phyloP scores from a whole-genome alignment of 2,113 vertebrate genomes.

The Peromyscus maniculatus region DNA sequence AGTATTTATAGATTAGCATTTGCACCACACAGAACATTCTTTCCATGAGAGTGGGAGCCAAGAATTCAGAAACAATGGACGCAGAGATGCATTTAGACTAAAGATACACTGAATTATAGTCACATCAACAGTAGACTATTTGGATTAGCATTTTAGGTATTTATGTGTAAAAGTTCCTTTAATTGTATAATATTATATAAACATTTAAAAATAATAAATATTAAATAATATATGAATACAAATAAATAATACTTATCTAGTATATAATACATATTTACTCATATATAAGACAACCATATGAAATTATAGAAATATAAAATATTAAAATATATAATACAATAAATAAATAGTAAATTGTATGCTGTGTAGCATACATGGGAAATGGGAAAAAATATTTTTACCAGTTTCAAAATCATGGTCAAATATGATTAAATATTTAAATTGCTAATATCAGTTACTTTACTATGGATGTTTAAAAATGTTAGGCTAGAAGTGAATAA shows the following conservation, averaged over 20 bases:
- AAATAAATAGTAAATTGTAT: background rate
- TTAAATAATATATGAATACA: background rate
- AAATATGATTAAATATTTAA: background rate
- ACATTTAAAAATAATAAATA: background rate
- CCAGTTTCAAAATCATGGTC: background rate
- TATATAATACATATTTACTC: background rate
- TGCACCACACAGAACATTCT: background rate
- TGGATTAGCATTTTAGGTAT: background rate
- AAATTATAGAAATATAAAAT: background rate
- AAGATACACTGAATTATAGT: background rate
- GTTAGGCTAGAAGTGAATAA: background rate
- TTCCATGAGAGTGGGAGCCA: background rate
- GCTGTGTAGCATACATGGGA: background rate
- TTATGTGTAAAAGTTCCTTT: fast-evolving
- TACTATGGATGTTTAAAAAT: background rate
- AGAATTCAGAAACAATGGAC: background rate
- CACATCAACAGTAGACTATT: background rate
- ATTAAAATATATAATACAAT: background rate
- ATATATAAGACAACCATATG: background rate
- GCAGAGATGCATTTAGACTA: background rate
- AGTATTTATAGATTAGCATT: background rate
- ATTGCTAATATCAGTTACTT: background rate
- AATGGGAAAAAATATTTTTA: background rate
- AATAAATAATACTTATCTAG: background rate
- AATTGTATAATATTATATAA: background rate